Base-by-base conservation (phyloP, 2,888 invertebrate species). In the Drosophila austrosaltans region DNA sequence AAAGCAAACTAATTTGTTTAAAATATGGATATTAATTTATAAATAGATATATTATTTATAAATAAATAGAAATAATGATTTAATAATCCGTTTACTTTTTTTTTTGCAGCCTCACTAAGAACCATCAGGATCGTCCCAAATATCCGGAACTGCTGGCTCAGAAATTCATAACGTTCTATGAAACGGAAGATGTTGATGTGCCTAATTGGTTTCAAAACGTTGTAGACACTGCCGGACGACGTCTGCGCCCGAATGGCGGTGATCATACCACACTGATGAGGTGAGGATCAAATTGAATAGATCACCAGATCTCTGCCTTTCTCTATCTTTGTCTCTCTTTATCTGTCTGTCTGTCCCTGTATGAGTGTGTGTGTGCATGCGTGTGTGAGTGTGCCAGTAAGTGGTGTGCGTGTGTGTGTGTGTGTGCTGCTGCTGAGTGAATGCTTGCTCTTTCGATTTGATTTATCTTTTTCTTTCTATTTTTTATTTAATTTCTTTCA, bases 51-150 rank as follows among this genome's bases (percentile, higher is more conserved):
- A 16, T 8, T 6, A n/a, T 48, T 39, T 48, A 8, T 16, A 28
- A 28, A 28, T 5, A 48, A 16, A 16, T 16, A 16, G 16, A 16
- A 16, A 0, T 16, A 16, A 16, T 16, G 16, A 16, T 16, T 16
- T 16, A 16, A 16, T 16, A 16, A 36, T 2, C 36, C 0, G 0
- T 6, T 36, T 61, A 12, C 53, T 25, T 25, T 6, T 28, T 2
- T 8, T 7, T 3, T 44, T 48, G 7, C 93, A 97, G 98, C 94
- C 94, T 99, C 92, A 97, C 96, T 82, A 99, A 99, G 93, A 97
- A 99, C 94, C 97, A 97, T 93, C 95, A 96, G 91, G 95, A 96
- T 89, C 95, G 99, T 87, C 99, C 99, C 74, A 99, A 99, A 93
- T 99, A 99, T 94, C 96, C 95, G 78, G 96, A 97, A 92, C 94